These are phyloP conservation scores for Phallusia fumigata DNA, from an alignment of 23 tunicate genomes.

Conservation along the genomic window DNA sequence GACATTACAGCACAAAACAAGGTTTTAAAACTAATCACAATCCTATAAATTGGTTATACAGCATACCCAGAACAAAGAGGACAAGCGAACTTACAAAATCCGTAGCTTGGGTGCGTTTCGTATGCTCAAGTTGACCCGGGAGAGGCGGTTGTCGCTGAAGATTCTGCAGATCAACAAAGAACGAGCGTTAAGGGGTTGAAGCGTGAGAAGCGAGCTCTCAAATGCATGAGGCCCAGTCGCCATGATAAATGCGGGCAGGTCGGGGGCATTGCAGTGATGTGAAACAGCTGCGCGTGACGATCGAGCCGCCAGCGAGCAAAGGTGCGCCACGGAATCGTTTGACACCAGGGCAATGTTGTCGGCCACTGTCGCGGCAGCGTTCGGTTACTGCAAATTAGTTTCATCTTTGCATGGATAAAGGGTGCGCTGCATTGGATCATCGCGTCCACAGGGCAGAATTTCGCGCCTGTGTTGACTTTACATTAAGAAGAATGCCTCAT, in stretches of 20 bases:
- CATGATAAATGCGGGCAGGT: conserved; percentile 9
- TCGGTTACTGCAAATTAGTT: conserved; percentile 12
- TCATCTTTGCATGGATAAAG: not conserved
- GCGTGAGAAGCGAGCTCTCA: not conserved
- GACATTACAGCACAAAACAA: no score
- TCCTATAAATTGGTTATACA: no score
- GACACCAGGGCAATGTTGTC: conserved; percentile 8
- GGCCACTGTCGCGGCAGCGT: conserved; percentile 9
- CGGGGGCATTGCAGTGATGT: not conserved
- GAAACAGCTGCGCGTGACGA: conserved; percentile 15
- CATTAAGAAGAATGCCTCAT: not conserved
- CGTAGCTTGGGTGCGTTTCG: conserved; percentile 7
- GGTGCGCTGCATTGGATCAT: not conserved
- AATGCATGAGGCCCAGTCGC: not conserved
- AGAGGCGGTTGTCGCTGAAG: conserved; percentile 41
- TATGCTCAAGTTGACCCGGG: conserved; percentile 16
- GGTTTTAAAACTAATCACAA: no score
- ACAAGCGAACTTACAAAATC: conserved; percentile 19
- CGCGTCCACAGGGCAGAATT: not conserved
- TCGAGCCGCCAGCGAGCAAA: not conserved
- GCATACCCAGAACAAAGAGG: no score
- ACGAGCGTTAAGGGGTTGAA: no score
- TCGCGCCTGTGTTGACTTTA: not conserved
- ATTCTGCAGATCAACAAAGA: conserved; percentile 23
- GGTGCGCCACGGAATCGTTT: conserved; percentile 7